Evolutionary conservation across 2,888 invertebrate genomes (phyloP), one percentile per base, ranked within the genome.

Genomic region (Pheosia gnoma): DNA sequence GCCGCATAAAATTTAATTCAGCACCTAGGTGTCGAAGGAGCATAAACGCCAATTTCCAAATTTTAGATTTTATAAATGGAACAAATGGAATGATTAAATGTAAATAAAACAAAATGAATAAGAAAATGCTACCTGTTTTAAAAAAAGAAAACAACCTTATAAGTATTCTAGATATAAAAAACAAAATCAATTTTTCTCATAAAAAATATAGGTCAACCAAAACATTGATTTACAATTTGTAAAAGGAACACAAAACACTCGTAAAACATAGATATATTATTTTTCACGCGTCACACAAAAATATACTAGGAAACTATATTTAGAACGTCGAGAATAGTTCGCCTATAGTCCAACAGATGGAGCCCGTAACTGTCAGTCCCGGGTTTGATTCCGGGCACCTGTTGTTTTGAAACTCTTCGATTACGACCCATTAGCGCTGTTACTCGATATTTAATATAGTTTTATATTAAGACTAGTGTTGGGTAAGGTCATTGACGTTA

Each of bases 351-450:
- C 65, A 75, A 82, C 93, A 91, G 88, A 86, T 93, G 93, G 71
- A 71, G 57, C 79, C 65, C 79, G 86, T 92, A 76, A 87, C 86
- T 87, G 90, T 88, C 90, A 70, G 78, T 72, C 78, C 25, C 41
- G 57, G 85, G 89, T 92, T 92, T 93, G 93, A 93, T 87, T 88
- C 89, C 83, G 73, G 75, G 60, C 93, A 93, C 91, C 93, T 92
- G 93, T 88, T 91, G 90, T 90, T 89, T 89, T 87, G 83, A 78
- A 85, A 86, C 84, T 83, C 87, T 88, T 90, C 92, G 87, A 91
- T 91, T 87, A 87, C 89, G 82, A 74, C 71, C 91, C 93, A 93
- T 93, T 93, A 93, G 92, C 72, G 84, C 66, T 61, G 71, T 77
- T 73, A 77, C 77, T 78, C 82, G 91, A 90, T 87, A 91, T 88